Conservation (phyloP, 2,888 invertebrate genomes). For the Sinhomidia bicolor region DNA sequence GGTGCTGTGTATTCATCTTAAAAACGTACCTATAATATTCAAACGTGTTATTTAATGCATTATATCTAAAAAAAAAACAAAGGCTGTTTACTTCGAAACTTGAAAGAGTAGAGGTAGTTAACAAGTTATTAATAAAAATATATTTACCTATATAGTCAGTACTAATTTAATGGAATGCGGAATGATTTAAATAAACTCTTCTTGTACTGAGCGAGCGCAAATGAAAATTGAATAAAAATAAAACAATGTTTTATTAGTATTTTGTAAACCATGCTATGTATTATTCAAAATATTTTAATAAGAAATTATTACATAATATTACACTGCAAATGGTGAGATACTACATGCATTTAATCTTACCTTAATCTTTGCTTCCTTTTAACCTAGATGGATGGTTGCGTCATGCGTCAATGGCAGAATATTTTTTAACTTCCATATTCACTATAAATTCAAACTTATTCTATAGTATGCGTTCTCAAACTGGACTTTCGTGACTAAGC, state of each 20-base stretch:
- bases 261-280: conserved; percentile 1
- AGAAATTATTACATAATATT: too few species aligned
- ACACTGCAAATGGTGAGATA: too few species aligned
- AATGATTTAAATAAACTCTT: neutral
- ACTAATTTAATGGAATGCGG: neutral
- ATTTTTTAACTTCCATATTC: too few species aligned
- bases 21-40: neutral
- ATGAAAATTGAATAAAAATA: conserved; percentile 24
- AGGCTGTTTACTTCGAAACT: conserved; percentile 6
- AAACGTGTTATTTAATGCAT: neutral
- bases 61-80: neutral
- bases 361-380: too few species aligned
- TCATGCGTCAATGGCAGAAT: neutral
- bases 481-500: too few species aligned
- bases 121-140: neutral
- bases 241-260: conserved; percentile 17
- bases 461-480: too few species aligned
- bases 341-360: too few species aligned
- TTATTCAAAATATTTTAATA: too few species aligned
- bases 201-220: neutral
- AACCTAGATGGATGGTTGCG: neutral
- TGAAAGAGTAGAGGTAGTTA: neutral
- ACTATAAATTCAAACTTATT: too few species aligned
- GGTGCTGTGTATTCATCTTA: neutral
- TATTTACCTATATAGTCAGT: neutral